Evolutionary conservation across 2,797 vertebrate genomes (phyloP).

Genomic region (Chiroxiphia lanceolata): DNA sequence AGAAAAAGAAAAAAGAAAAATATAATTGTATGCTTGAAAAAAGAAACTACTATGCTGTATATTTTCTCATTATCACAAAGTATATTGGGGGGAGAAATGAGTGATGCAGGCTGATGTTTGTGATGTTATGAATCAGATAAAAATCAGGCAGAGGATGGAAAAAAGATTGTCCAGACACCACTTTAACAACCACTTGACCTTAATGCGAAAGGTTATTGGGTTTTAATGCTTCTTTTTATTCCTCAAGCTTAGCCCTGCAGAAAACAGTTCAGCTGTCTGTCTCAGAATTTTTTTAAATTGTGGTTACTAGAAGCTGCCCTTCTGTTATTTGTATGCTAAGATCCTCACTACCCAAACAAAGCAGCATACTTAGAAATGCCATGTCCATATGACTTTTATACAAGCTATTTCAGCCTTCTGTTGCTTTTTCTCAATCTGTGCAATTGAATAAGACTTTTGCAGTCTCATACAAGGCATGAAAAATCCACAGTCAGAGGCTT

Average conservation of each 20-base stretch:
- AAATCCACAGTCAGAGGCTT: background rate
- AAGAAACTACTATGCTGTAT: slow-evolving; percentile 33
- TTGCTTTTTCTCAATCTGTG: background rate
- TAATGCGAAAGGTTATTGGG: slow-evolving; percentile 28
- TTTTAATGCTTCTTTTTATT: slow-evolving; percentile 13
- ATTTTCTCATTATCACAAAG: slow-evolving; percentile 15
- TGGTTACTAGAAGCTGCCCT: slow-evolving; percentile 7
- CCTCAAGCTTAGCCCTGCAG: slow-evolving; percentile 7
- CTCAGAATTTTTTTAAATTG: background rate
- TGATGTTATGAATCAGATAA: slow-evolving; percentile 28
- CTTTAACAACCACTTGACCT: slow-evolving; percentile 58
- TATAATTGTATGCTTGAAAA: background rate
- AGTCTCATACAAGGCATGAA: background rate
- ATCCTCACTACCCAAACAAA: slow-evolving; percentile 14
- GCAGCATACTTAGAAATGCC: slow-evolving; percentile 5
- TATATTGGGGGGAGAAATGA: slow-evolving; percentile 29
- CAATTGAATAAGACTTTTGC: background rate
- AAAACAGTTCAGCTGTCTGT: slow-evolving; percentile 47
- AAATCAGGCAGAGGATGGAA: slow-evolving; percentile 12
- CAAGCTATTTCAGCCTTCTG: background rate
- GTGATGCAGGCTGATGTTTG: background rate
- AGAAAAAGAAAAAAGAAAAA: background rate
- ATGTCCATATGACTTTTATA: background rate
- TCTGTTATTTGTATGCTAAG: slow-evolving; percentile 11
- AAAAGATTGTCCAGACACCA: slow-evolving; percentile 38